Evolutionary conservation across 2,113 vertebrate genomes (phyloP).

Genomic region (Hyla sarda): DNA sequence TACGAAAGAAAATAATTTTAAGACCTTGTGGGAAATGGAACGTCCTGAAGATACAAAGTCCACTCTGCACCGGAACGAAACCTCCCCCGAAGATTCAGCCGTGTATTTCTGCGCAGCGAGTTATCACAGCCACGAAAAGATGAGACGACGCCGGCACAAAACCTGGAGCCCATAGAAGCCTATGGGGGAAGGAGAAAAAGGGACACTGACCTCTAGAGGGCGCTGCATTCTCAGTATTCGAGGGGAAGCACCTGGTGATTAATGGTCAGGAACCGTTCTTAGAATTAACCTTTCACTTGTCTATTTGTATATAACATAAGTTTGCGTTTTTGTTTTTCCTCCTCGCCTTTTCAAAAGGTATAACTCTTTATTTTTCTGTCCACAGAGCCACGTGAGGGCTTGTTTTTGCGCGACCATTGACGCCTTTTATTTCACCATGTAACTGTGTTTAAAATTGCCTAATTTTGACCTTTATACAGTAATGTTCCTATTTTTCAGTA

Average conservation of each 20-base stretch:
- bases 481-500: too few species aligned
- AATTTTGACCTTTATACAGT: too few species aligned
- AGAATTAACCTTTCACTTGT: not conserved
- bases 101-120: constrained; percentile 44
- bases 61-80: not conserved
- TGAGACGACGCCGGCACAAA: not conserved
- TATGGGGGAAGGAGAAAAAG: not conserved
- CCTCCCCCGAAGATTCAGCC: not conserved
- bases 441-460: too few species aligned
- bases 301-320: too few species aligned
- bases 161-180: not conserved
- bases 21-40: not conserved
- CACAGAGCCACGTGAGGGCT: too few species aligned
- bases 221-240: not conserved
- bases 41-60: not conserved
- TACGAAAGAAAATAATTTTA: not conserved
- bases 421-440: too few species aligned
- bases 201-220: not conserved
- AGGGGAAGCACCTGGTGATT: not conserved
- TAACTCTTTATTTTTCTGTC: too few species aligned
- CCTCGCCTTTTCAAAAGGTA: too few species aligned
- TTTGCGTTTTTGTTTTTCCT: too few species aligned
- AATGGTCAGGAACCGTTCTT: not conserved
- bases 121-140: constrained; percentile 9
- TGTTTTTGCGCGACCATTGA: too few species aligned